Evolutionary conservation across 2,797 vertebrate genomes (phyloP).

Genomic region (Diplodus sargus): DNA sequence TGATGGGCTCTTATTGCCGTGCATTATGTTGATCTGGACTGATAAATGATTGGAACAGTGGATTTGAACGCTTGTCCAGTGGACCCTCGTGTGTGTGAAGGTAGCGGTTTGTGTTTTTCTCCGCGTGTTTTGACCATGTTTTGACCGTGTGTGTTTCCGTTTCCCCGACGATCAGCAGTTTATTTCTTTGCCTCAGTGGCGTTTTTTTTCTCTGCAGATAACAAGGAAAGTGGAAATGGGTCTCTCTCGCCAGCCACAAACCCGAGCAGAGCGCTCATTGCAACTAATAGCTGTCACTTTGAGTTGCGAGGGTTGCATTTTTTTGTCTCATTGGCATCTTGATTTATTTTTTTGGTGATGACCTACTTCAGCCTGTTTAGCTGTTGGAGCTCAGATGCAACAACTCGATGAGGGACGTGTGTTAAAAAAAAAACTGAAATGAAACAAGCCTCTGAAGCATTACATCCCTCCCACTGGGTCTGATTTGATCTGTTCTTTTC

Average conservation of each 20-base stretch:
- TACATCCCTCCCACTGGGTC: slow-evolving; percentile 18
- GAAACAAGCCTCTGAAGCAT: slow-evolving; percentile 2
- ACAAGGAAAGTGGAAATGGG: slow-evolving; percentile 61
- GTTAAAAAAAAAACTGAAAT: slow-evolving; percentile 4
- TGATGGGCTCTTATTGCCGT: neutral
- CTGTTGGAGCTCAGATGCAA: slow-evolving; percentile 30
- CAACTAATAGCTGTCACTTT: slow-evolving; percentile 62
- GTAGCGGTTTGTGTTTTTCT: slow-evolving; percentile 47
- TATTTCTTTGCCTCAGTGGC: slow-evolving; percentile 64
- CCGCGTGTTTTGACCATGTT: slow-evolving; percentile 48
- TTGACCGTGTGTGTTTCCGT: too few species aligned
- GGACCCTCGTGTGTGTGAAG: slow-evolving; percentile 56
- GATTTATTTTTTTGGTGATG: slow-evolving; percentile 37
- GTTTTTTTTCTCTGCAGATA: slow-evolving; percentile 54
- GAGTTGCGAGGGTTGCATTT: slow-evolving; percentile 25
- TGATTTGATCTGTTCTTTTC: slow-evolving; percentile 45
- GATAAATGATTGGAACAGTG: slow-evolving; percentile 40
- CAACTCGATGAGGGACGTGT: slow-evolving; percentile 1
- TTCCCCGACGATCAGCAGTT: slow-evolving; percentile 65
- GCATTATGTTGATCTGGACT: slow-evolving; percentile 28
- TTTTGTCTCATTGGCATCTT: slow-evolving; percentile 12
- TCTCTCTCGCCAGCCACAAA: slow-evolving; percentile 41
- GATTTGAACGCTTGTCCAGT: slow-evolving; percentile 43
- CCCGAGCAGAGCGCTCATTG: slow-evolving; percentile 26
- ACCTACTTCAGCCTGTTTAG: slow-evolving; percentile 51